Percentiles rank a stretch among this genome's conserved stretches.
These are phyloP conservation scores for Cyanocitta stelleri DNA, from an alignment of 2,113 vertebrate genomes.

Conservation along the genomic window DNA sequence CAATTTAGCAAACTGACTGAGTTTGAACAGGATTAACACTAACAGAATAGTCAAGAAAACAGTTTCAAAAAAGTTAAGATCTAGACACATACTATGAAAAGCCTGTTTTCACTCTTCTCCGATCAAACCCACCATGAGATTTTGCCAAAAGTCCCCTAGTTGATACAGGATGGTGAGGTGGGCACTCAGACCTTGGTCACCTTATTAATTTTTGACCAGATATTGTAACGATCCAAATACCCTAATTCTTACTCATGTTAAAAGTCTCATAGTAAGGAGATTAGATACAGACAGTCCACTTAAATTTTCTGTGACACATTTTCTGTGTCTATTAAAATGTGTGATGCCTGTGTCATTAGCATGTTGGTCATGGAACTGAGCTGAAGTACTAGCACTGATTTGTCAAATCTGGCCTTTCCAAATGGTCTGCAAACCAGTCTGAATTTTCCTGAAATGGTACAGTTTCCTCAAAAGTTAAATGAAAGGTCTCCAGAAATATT, in stretches of 20 bases:
- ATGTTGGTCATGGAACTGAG: background rate
- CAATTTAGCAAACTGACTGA: background rate
- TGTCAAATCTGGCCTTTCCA: background rate
- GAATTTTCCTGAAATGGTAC: constrained; percentile 1
- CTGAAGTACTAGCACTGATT: background rate
- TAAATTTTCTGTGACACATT: background rate
- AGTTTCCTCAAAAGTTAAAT: background rate
- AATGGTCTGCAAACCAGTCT: background rate
- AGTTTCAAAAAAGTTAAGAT: background rate
- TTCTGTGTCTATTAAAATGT: background rate
- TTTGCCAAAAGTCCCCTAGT: background rate
- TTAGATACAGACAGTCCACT: background rate
- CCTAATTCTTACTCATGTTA: background rate
- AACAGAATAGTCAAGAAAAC: background rate
- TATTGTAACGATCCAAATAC: background rate
- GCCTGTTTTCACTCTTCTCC: background rate
- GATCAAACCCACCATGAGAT: background rate
- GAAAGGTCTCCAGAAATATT: background rate
- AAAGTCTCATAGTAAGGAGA: background rate
- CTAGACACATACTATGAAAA: background rate
- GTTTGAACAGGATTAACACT: background rate
- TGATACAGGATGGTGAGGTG: background rate
- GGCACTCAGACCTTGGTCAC: background rate
- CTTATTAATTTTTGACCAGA: background rate
- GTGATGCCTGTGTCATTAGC: background rate